Conservation (phyloP, 2,113 vertebrate species). For the Syrrhaptes paradoxus region DNA sequence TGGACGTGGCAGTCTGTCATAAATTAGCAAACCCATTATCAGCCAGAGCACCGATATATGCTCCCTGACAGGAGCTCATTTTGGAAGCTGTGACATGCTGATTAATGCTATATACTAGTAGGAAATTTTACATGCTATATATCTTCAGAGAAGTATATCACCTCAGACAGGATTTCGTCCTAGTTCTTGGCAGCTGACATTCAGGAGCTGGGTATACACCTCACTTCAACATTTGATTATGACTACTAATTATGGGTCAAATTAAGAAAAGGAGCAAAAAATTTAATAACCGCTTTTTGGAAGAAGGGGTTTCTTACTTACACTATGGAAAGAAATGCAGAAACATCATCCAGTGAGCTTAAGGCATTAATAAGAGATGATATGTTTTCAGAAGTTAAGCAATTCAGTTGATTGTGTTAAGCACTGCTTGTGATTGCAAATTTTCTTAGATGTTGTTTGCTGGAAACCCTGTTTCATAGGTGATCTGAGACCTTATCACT, state of each 20-base stretch:
- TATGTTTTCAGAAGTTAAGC: neutral
- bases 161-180: neutral
- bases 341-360: neutral
- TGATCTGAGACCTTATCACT: neutral
- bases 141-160: neutral
- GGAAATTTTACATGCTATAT: neutral
- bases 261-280: neutral
- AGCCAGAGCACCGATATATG: neutral
- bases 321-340: neutral
- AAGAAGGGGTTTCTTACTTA: neutral
- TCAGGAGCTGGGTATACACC: neutral
- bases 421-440: neutral
- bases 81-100: neutral
- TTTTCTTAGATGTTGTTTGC: neutral
- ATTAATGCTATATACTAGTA: neutral
- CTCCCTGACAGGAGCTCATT: slow-evolving; percentile 32
- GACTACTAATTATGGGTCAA: neutral
- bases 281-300: neutral
- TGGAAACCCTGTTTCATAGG: neutral
- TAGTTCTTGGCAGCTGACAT: neutral
- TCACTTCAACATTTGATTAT: neutral
- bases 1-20: neutral
- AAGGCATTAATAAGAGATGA: neutral
- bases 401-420: neutral
- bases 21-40: slow-evolving; percentile 49